phyloP scores from a whole-genome alignment of 2,888 invertebrate genomes.

The Orchestes rusci region DNA sequence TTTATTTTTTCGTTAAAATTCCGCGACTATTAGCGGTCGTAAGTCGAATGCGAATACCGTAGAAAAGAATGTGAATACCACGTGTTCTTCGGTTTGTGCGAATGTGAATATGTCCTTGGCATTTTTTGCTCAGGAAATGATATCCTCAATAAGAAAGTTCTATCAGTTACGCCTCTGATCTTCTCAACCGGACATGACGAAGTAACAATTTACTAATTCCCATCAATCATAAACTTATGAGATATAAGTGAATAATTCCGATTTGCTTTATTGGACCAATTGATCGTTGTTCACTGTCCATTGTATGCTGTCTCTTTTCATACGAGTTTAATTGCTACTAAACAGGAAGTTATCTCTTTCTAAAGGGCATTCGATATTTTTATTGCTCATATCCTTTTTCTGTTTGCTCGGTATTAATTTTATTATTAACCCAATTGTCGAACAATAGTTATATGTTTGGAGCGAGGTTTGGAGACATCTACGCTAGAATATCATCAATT shows the following conservation, averaged over 20 bases:
- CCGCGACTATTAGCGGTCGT: no score
- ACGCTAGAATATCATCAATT: no score
- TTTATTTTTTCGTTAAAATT: no score
- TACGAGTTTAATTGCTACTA: constrained; percentile 17
- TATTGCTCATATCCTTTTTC: constrained; percentile 27
- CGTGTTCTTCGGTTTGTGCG: no score
- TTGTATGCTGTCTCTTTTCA: constrained; percentile 26
- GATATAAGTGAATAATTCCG: constrained; percentile 40
- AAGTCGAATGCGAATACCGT: no score
- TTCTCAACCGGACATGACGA: constrained; percentile 44
- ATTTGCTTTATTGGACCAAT: constrained; percentile 39
- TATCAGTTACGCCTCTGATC: no score
- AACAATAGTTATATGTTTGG: no score
- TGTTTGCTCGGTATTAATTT: constrained; percentile 21
- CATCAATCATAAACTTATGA: constrained; percentile 46
- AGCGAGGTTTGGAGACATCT: no score
- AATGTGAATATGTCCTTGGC: no score
- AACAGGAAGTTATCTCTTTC: constrained; percentile 25
- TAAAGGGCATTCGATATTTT: constrained; percentile 26
- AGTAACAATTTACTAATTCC: constrained; percentile 44
- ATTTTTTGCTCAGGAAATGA: no score
- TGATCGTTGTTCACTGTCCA: constrained; percentile 37
- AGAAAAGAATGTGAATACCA: no score
- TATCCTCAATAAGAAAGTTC: no score
- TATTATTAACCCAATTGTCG: constrained; percentile 23